A percentile compares a stretch with the other conserved stretches of the same genome.
Evolutionary conservation across 1,140 invertebrate species (phyloP).

Genomic region (Cherax destructor): DNA sequence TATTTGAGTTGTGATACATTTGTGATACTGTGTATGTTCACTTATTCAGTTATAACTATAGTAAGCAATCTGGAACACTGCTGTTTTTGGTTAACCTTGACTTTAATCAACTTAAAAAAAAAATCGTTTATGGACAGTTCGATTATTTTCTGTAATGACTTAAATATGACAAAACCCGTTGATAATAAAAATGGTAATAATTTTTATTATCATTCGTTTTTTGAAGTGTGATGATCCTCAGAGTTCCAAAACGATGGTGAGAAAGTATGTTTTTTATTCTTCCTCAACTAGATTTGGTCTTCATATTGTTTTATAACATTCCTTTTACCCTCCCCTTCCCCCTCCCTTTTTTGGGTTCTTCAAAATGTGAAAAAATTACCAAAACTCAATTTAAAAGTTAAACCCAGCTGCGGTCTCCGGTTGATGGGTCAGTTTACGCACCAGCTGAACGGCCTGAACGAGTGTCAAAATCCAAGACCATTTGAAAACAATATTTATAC

Average conservation of each 20-base stretch:
- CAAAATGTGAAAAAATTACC: neutral
- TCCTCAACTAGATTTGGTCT: constrained; percentile 31
- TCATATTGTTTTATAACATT: constrained; percentile 49
- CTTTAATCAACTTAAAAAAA: no score
- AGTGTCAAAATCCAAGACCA: neutral
- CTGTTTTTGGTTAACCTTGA: neutral
- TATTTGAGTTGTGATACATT: neutral
- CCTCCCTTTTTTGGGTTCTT: neutral
- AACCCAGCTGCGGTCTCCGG: neutral
- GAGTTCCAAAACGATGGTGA: neutral
- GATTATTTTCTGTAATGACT: neutral
- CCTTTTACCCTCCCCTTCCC: constrained; percentile 4
- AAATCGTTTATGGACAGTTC: neutral
- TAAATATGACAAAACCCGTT: neutral
- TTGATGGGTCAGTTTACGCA: neutral
- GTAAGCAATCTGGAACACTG: neutral
- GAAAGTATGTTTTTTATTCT: neutral
- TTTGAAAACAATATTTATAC: neutral
- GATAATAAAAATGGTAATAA: neutral
- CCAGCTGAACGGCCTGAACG: neutral
- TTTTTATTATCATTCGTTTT: neutral
- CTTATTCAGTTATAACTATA: neutral
- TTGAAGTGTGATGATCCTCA: neutral
- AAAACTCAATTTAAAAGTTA: neutral
- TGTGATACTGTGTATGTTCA: neutral